phyloP scores from a whole-genome alignment of 2,113 vertebrate genomes.

The Panthera tigris region DNA sequence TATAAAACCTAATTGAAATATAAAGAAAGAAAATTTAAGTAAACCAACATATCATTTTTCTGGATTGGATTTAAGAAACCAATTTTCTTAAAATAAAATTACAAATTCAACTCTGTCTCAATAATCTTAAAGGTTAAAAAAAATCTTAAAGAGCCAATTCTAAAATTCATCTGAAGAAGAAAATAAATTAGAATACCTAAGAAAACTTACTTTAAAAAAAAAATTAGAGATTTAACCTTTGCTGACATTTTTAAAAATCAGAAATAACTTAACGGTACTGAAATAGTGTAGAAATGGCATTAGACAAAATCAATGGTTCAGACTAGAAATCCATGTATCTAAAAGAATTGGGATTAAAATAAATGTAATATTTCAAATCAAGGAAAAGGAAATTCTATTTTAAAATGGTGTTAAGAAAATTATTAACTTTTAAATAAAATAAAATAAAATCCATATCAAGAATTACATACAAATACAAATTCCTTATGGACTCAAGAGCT shows the following conservation, averaged over 20 bases:
- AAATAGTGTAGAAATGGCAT: not conserved
- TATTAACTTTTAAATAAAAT: not conserved
- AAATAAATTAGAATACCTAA: slow-evolving; percentile 1
- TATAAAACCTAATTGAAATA: not conserved
- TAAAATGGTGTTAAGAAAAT: not conserved
- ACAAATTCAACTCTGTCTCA: not conserved
- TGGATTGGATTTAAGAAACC: not conserved
- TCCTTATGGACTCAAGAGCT: not conserved
- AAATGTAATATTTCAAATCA: slow-evolving; percentile 24
- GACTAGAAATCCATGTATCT: not conserved
- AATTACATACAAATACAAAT: not conserved
- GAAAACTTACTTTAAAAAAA: not conserved
- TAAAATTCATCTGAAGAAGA: slow-evolving; percentile 31
- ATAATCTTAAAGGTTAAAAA: not conserved
- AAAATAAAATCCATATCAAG: not conserved
- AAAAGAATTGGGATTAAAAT: slow-evolving; percentile 6
- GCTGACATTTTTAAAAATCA: not conserved
- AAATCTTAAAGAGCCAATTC: not conserved
- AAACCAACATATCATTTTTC: not conserved
- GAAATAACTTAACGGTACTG: not conserved
- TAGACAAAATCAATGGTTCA: not conserved
- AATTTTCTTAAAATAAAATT: slow-evolving; percentile 11
- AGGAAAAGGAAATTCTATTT: not conserved
- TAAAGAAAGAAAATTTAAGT: not conserved
- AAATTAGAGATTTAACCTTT: not conserved